Base-by-base conservation (phyloP, 2,888 invertebrate species). In the Drosophila leonis region DNA sequence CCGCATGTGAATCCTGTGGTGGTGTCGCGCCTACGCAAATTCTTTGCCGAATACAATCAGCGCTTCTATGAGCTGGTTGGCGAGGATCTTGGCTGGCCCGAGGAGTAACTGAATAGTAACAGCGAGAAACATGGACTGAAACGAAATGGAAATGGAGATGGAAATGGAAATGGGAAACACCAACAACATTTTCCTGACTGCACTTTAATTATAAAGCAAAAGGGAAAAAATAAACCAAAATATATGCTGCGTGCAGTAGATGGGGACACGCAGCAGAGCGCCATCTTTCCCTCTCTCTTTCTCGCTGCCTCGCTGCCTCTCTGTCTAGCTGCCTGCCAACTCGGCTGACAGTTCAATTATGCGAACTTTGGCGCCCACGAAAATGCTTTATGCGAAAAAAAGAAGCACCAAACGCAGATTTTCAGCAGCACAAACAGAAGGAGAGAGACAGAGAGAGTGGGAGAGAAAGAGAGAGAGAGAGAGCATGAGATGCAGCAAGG, bases 21-120 rank as follows among this genome's bases (percentile, higher is more conserved):
- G 66, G 95, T 97, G 72, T 95, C 96, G 49, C 96, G 96, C 91
- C 93, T 98, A 82, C 94, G 97, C 65, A 95, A 95, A 91, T 98
- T 97, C 94, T 98, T 98, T 93, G 95, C 96, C 80, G 97, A 97
- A 88, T 97, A 97, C 93, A 98, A 98, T 94, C 97, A 97, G 92
- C 95, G 96, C 90, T 98, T 98, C 92, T 98, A 98, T 93, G 97
- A 98, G 88, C 95, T 98, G 83, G 96, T 98, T n/a, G 97, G 98
- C 5, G 97, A 97, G 92, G 97, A 97, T 93, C 95, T 98, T 79
- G 97, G 97, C 72, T 99, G 99, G 99, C 97, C 98, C 55, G 97
- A 97, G 92, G 97, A 97, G 92, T 97, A 94, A 93, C 61, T 54
- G 37, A 94, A 93, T 62, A 52, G 33, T 6, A 29, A 6, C 6